Evolutionary conservation across 2,888 invertebrate genomes (phyloP), one percentile per base, ranked within the genome.

Genomic region (Eueremaeus valkanovi): DNA sequence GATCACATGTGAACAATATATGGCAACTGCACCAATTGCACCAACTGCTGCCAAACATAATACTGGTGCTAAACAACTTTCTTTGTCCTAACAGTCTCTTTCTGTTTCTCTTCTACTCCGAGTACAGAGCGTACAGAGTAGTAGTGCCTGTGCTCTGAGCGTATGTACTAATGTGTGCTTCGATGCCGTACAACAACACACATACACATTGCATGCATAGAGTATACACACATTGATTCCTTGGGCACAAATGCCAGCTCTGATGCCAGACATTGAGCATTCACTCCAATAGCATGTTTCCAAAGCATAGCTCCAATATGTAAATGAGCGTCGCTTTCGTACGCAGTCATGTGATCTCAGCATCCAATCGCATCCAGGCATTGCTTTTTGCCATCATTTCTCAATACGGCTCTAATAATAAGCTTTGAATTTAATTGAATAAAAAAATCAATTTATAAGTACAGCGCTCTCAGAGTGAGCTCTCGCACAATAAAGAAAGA

Each of bases 381-480:
- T 66, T 21, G 16, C 16, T 33, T 24, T 58, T 58, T 58, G 16
- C 58, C 58, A 58, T 58, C 58, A 58, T 24, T 29, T 58, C 66
- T 31, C 33, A 40, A 66, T 66, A 66, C 40, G 3, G 36, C 66
- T 66, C 66, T 66, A 66, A 66, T 66, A 66, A 66, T 66, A 66
- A 40, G 66, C 66, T 36, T 18, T 66, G 66, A 66, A 66, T 66
- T 66, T 66, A 66, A 66, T 66, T 66, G 66, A 66, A 66, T 66
- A 33, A 36, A 66, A 66, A 66, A 66, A 66, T 66, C 66, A 66
- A 66, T 66, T 66, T 66, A 66, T 66, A 36, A 21, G 5, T 21
- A 78, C 77, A 76, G 74, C 31, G 6, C 5, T n/a, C 5, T 61
- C 61, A 29, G 51, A 21, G 24, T 5, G 3, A 8, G n/a, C 51